Evolutionary conservation across 2,113 vertebrate genomes (phyloP).

Genomic region (Leptosomus discolor): DNA sequence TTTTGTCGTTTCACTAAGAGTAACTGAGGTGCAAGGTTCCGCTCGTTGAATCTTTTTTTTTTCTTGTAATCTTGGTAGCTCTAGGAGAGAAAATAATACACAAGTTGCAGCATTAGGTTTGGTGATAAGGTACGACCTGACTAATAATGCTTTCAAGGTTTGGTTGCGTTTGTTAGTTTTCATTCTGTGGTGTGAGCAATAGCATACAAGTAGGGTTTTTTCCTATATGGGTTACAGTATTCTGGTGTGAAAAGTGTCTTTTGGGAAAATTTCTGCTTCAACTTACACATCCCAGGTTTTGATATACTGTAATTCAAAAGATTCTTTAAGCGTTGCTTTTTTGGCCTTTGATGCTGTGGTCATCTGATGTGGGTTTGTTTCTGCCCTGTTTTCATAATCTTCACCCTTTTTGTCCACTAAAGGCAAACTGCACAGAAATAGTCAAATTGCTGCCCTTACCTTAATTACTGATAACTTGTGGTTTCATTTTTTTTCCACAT

Average conservation of each 20-base stretch:
- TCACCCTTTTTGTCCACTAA: slow-evolving; percentile 47
- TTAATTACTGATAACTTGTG: not conserved
- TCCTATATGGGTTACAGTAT: not conserved
- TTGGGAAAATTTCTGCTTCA: not conserved
- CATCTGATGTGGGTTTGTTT: slow-evolving; percentile 34
- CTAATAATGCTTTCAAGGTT: not conserved
- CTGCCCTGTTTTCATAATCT: slow-evolving; percentile 52
- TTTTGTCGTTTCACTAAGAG: not conserved
- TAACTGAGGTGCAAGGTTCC: not conserved
- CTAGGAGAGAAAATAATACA: not conserved
- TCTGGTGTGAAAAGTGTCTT: not conserved
- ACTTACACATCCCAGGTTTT: not conserved
- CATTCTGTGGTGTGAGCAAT: not conserved
- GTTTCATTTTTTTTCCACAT: not conserved
- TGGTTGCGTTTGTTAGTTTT: not conserved
- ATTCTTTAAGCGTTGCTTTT: slow-evolving; percentile 30
- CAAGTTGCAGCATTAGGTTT: not conserved
- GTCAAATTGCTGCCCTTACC: not conserved
- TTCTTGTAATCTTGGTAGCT: not conserved
- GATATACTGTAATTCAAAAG: not conserved
- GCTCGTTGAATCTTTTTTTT: not conserved
- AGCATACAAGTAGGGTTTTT: not conserved
- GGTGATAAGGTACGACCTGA: not conserved
- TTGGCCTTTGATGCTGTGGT: slow-evolving; percentile 35
- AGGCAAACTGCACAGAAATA: slow-evolving; percentile 61